A percentile compares a stretch with the other conserved stretches of the same genome.
Conservation (phyloP, 2,113 vertebrate species). For the Phrynocephalus versicolor region DNA sequence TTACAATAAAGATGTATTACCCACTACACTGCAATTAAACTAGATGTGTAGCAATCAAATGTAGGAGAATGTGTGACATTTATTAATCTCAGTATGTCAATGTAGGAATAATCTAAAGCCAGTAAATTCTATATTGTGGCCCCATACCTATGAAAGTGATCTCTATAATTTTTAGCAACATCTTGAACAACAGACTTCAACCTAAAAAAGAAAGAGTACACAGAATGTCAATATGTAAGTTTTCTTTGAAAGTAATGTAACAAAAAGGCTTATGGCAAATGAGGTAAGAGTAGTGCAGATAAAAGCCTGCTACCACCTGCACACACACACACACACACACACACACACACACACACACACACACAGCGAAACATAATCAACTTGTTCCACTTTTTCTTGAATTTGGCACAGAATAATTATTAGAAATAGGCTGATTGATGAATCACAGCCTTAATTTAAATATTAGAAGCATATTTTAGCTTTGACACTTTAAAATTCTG, state of each 20-base stretch:
- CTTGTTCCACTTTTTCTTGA: accelerated
- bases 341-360: too few relatives aligned
- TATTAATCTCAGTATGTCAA: not conserved
- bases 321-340: too few relatives aligned
- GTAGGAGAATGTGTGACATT: not conserved
- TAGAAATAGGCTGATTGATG: too few relatives aligned
- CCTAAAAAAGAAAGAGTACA: constrained; percentile 67
- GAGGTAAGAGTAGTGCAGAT: not conserved
- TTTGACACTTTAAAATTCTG: too few relatives aligned
- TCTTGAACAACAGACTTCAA: constrained; percentile 91
- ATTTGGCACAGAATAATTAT: too few relatives aligned
- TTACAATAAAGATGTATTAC: not conserved
- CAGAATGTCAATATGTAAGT: not conserved
- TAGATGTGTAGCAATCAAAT: too few relatives aligned
- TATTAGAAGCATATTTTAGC: too few relatives aligned
- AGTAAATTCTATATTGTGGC: not conserved
- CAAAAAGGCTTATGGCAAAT: not conserved
- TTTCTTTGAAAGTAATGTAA: not conserved
- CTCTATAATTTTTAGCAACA: constrained; percentile 89
- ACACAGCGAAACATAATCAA: not conserved
- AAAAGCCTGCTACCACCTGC: not conserved
- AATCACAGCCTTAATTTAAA: too few relatives aligned
- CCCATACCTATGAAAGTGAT: constrained; percentile 91
- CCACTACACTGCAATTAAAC: not conserved
- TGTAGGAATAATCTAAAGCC: not conserved